Percentiles rank a stretch among this genome's conserved stretches.
Evolutionary conservation across 2,888 invertebrate species (phyloP).

Genomic region (Junonia oenone): DNA sequence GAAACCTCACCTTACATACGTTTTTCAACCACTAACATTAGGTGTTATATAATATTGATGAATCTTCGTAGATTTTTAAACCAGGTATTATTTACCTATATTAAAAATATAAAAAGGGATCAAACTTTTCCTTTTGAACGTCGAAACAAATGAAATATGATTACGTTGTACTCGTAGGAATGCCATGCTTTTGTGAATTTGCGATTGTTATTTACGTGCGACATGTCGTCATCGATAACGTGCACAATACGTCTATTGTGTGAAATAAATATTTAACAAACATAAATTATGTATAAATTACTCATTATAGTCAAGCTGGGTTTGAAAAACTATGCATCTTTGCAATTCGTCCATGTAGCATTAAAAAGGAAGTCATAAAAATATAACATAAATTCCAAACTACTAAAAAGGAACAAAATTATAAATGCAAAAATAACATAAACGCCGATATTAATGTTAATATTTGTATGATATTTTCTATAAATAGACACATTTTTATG

Average conservation of each 20-base stretch:
- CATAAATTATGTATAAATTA: not conserved
- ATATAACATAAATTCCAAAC: not conserved
- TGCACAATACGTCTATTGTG: not conserved
- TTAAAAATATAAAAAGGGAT: too few relatives aligned
- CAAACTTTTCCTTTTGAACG: too few relatives aligned
- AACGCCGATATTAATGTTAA: conserved; percentile 8
- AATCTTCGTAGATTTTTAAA: too few relatives aligned
- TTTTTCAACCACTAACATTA: too few relatives aligned
- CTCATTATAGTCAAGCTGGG: not conserved
- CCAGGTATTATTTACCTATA: too few relatives aligned
- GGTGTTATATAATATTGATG: too few relatives aligned
- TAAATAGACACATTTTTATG: not conserved
- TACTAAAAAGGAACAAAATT: not conserved
- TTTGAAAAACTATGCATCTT: not conserved
- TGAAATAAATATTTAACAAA: not conserved
- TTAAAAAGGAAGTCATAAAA: conserved; percentile 1
- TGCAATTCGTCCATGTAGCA: not conserved
- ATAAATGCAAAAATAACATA: not conserved
- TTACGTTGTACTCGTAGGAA: not conserved
- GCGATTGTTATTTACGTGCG: not conserved
- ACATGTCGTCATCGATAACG: not conserved
- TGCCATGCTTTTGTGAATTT: not conserved
- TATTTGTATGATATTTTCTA: conserved; percentile 5
- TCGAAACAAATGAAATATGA: not conserved
- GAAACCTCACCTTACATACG: too few relatives aligned